Percentiles rank a stretch among this genome's conserved stretches.
These are phyloP conservation scores for Manis crassicaudata DNA, from an alignment of 2,797 vertebrate genomes.

Conservation along the genomic window DNA sequence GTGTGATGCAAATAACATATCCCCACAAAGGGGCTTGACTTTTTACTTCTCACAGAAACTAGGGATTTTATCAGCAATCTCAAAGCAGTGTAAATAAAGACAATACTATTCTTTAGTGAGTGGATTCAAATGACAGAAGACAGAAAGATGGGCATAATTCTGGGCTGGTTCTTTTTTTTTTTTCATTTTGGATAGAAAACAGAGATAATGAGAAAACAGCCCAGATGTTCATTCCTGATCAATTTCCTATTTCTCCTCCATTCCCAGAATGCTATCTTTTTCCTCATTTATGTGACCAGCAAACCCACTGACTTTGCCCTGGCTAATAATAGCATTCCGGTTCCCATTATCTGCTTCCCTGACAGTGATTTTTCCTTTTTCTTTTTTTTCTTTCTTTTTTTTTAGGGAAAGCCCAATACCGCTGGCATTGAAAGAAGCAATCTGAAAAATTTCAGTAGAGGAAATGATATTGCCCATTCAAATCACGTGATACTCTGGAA, in stretches of 20 bases:
- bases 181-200: neutral
- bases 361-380: constrained; percentile 40
- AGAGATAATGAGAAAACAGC: constrained; percentile 11
- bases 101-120: neutral
- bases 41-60: constrained; percentile 50
- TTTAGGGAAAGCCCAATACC: constrained; percentile 36
- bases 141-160: neutral
- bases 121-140: neutral
- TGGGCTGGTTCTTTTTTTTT: neutral
- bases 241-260: constrained; percentile 56
- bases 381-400: neutral
- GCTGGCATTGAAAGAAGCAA: constrained; percentile 68
- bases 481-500: constrained; percentile 33
- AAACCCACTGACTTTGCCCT: neutral
- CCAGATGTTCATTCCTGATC: constrained; percentile 20
- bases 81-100: constrained; percentile 43
- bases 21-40: constrained; percentile 52
- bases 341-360: constrained; percentile 58
- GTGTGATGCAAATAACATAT: constrained; percentile 47
- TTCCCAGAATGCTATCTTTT: neutral
- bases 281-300: constrained; percentile 43
- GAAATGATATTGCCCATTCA: constrained; percentile 60
- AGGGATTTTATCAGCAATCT: neutral
- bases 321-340: constrained; percentile 67
- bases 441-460: constrained; percentile 54